A percentile compares a stretch with the other conserved stretches of the same genome.
phyloP scores from a whole-genome alignment of 2,113 vertebrate species.

The Nannobrachium achirus region DNA sequence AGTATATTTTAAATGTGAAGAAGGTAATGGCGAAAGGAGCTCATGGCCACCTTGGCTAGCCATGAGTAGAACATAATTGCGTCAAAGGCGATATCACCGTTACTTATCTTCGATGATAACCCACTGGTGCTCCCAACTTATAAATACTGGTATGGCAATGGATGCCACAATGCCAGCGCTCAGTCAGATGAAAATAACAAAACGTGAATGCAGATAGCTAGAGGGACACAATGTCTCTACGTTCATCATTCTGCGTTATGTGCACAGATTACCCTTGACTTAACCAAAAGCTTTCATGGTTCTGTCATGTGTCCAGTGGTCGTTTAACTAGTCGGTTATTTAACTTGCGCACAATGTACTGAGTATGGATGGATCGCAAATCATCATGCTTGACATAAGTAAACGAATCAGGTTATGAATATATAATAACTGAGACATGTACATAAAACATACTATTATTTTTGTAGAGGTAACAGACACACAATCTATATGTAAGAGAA shows the following conservation, averaged over 20 bases:
- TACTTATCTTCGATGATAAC: not conserved
- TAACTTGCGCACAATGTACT: conserved; percentile 15
- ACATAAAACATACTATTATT: conserved; percentile 24
- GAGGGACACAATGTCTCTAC: not conserved
- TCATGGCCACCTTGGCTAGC: no score
- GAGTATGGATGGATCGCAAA: not conserved
- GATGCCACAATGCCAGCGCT: not conserved
- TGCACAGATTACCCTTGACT: not conserved
- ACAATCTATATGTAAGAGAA: conserved; percentile 16
- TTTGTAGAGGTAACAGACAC: conserved; percentile 38
- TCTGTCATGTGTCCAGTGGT: not conserved
- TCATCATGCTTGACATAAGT: conserved; percentile 1
- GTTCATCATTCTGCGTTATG: not conserved
- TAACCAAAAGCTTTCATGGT: not conserved
- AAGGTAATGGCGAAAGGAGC: no score
- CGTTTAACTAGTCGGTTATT: not conserved
- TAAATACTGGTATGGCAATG: conserved; percentile 28
- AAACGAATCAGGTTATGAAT: conserved; percentile 35
- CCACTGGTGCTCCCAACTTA: conserved; percentile 7
- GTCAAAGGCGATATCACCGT: no score
- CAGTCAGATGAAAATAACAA: not conserved
- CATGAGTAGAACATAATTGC: no score
- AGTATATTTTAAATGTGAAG: no score
- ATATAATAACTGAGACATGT: not conserved
- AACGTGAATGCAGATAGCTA: no score